phyloP scores from a whole-genome alignment of 2,888 invertebrate genomes.

The Nemapogon koenigi region DNA sequence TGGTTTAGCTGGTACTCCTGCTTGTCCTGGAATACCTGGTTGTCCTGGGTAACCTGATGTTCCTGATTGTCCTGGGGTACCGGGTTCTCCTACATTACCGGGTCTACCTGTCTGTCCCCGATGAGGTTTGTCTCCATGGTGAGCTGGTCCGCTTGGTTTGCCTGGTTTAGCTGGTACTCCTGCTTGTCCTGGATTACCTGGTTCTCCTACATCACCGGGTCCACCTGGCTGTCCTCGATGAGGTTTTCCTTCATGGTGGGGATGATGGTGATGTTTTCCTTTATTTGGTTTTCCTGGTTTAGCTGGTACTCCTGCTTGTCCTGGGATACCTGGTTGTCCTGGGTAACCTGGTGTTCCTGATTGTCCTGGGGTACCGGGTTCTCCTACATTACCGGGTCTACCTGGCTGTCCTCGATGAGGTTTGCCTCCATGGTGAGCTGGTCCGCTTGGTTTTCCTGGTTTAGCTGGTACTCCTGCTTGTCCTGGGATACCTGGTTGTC shows the following conservation, averaged over 20 bases:
- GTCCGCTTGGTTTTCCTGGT: too few species aligned
- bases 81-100: not conserved
- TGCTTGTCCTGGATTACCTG: conserved; percentile 6
- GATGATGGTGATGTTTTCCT: conserved; percentile 1
- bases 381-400: too few species aligned
- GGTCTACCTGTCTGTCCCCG: not conserved
- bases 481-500: conserved; percentile 1
- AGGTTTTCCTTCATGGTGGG: not conserved
- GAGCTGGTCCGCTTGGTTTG: not conserved
- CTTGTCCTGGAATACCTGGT: conserved; percentile 4
- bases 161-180: not conserved
- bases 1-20: not conserved
- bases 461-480: too few species aligned
- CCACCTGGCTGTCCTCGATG: too few species aligned
- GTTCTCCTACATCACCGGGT: conserved; percentile 1
- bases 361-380: conserved; percentile 1
- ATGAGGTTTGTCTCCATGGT: too few species aligned
- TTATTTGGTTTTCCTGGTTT: too few species aligned
- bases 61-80: not conserved
- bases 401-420: too few species aligned
- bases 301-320: conserved; percentile 2
- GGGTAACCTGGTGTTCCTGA: not conserved
- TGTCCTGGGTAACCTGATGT: not conserved
- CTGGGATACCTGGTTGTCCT: conserved; percentile 5
- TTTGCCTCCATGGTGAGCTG: too few species aligned